Evolutionary conservation across 2,797 vertebrate genomes (phyloP).

Genomic region (Scyliorhinus canicula): DNA sequence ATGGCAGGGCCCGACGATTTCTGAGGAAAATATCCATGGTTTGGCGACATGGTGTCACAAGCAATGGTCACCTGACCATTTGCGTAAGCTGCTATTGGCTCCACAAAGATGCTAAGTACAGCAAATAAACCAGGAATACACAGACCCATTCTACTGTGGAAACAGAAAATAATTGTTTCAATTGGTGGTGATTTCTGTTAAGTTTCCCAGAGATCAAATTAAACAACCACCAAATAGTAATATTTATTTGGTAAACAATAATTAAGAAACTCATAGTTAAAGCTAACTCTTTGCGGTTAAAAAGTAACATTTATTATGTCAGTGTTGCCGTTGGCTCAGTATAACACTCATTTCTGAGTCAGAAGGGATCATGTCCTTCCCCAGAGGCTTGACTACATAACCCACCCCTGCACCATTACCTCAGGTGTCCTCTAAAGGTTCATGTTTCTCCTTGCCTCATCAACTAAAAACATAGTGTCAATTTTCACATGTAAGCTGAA

Average conservation of each 20-base stretch:
- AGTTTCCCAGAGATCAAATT: not conserved
- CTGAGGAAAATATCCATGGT: conserved; percentile 54
- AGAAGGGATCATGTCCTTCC: not conserved
- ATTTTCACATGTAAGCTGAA: too few relatives aligned
- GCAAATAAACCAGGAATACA: conserved; percentile 40
- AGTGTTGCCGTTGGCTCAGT: not conserved
- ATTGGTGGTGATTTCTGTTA: not conserved
- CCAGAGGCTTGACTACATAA: not conserved
- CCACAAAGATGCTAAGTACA: conserved; percentile 42
- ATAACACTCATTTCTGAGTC: not conserved
- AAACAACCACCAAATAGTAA: not conserved
- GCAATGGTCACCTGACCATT: conserved; percentile 59
- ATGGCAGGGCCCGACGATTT: conserved; percentile 51
- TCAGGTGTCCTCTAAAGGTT: not conserved
- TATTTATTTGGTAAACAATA: not conserved
- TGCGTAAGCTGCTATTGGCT: conserved; percentile 52
- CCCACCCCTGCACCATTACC: too few relatives aligned
- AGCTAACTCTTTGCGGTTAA: not conserved
- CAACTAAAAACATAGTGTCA: too few relatives aligned
- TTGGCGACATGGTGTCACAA: conserved; percentile 66
- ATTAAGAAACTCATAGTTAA: not conserved
- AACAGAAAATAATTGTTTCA: not conserved
- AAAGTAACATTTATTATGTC: not conserved
- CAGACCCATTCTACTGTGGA: conserved; percentile 10
- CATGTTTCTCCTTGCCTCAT: too few relatives aligned